Evolutionary conservation across 2,113 vertebrate species (phyloP), one percentile per base, ranked within the genome.

Genomic region (Castor canadensis): DNA sequence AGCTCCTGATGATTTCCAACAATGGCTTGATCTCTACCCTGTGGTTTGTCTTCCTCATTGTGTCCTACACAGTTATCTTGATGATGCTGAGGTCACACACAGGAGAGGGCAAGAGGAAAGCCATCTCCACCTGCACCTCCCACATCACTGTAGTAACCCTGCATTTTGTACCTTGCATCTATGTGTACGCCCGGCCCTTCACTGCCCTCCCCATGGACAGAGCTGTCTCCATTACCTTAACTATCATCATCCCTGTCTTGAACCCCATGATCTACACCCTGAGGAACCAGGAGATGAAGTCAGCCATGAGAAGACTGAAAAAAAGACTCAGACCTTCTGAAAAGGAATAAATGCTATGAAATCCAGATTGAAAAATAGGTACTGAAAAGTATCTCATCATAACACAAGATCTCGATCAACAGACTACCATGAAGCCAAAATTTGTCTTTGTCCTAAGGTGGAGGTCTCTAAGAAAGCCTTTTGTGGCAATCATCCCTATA

Each of bases 231-330:
- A n/a, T n/a, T n/a, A n/a, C n/a, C n/a, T n/a, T n/a, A n/a, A n/a
- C n/a, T n/a, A n/a, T n/a, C n/a, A n/a, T n/a, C n/a, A n/a, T n/a
- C 6, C 94, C 95, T 7, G 13, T 94, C 11, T 75, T 96, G 45
- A 96, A 93, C 49, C 90, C 93, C 43, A 19, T 93, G 67, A 93
- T 96, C 67, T 96, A 87, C 43, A 90, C 93, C 40, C 54, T 96
- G n/a, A 93, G 90, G 81, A 95, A 95, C 81, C 86, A 90, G 5
- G 90, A 96, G n/a, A 95, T 95, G 87, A 96, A 87, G 87, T 76
- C 93, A 43, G 60, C 90, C 67, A 87, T 90, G 93, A 72, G 4
- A 22, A 91, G 76, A 64, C 75, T 90, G 30, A 87, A 52, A 38
- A 87, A 58, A 67, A 95, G 67, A 67, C 64, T 93, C 13, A 3